phyloP scores from a whole-genome alignment of 1,140 invertebrate genomes.

The Megalonaias nervosa region DNA sequence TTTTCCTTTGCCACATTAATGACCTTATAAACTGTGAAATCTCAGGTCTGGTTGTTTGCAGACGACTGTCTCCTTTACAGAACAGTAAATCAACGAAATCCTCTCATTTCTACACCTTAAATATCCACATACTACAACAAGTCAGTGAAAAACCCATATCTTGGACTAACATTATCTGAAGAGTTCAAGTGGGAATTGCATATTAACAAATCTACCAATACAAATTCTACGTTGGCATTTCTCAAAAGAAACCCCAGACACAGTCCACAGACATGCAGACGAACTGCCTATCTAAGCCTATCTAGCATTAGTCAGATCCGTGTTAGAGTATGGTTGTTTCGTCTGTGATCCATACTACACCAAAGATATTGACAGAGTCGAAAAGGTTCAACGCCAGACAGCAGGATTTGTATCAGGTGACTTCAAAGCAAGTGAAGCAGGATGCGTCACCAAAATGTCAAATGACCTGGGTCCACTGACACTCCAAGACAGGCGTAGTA shows the following conservation, averaged over 20 bases:
- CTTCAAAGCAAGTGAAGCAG: no score
- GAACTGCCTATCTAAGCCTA: constrained; percentile 14
- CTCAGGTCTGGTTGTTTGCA: no score
- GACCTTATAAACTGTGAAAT: no score
- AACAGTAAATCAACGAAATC: no score
- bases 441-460: no score
- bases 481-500: no score
- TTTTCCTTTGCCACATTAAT: no score
- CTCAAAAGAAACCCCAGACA: constrained; percentile 5
- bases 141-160: constrained; percentile 3
- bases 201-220: constrained; percentile 9
- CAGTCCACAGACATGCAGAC: constrained; percentile 11
- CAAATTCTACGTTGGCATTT: constrained; percentile 13
- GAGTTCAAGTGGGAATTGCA: constrained; percentile 10
- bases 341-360: not conserved
- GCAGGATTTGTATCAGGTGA: no score
- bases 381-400: not conserved
- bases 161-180: constrained; percentile 9
- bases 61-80: no score
- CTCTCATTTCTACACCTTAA: no score
- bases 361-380: not conserved
- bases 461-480: no score
- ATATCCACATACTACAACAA: no score
- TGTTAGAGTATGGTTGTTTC: constrained; percentile 2
- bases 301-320: constrained; percentile 1